Conservation (phyloP, 2,888 invertebrate species). For the Tillus elongatus region DNA sequence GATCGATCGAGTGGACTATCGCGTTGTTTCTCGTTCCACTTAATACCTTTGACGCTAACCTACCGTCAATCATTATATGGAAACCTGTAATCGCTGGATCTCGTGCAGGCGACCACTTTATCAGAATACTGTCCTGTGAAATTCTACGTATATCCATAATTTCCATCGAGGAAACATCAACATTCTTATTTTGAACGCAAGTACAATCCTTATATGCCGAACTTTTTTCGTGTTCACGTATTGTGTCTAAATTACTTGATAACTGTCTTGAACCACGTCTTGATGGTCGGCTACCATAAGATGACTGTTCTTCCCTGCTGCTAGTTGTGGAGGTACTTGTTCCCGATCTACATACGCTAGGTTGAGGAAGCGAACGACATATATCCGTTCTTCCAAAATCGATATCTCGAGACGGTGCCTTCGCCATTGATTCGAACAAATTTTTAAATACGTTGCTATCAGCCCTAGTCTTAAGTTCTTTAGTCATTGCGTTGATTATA, state of each 20-base stretch:
- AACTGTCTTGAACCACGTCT: too few relatives aligned
- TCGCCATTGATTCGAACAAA: slow-evolving; percentile 16
- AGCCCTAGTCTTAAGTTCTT: slow-evolving; percentile 29
- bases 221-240: background rate
- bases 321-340: too few relatives aligned
- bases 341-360: too few relatives aligned
- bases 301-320: too few relatives aligned
- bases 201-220: slow-evolving; percentile 1
- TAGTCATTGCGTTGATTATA: slow-evolving; percentile 34
- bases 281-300: too few relatives aligned
- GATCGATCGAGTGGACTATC: slow-evolving; percentile 27
- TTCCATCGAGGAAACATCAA: slow-evolving; percentile 26
- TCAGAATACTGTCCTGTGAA: slow-evolving; percentile 28
- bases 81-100: slow-evolving; percentile 23
- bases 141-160: slow-evolving; percentile 27
- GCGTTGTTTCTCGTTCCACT: slow-evolving; percentile 28
- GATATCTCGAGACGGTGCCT: too few relatives aligned
- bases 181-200: slow-evolving; percentile 10
- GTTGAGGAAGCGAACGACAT: slow-evolving; percentile 13
- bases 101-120: slow-evolving; percentile 28
- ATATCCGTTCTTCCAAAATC: slow-evolving; percentile 11
- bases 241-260: background rate
- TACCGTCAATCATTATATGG: slow-evolving; percentile 29
- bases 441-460: slow-evolving; percentile 19
- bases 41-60: slow-evolving; percentile 27